These are phyloP conservation scores for Drosophila sproati DNA, from an alignment of 1,140 invertebrate genomes.

Conservation along the genomic window DNA sequence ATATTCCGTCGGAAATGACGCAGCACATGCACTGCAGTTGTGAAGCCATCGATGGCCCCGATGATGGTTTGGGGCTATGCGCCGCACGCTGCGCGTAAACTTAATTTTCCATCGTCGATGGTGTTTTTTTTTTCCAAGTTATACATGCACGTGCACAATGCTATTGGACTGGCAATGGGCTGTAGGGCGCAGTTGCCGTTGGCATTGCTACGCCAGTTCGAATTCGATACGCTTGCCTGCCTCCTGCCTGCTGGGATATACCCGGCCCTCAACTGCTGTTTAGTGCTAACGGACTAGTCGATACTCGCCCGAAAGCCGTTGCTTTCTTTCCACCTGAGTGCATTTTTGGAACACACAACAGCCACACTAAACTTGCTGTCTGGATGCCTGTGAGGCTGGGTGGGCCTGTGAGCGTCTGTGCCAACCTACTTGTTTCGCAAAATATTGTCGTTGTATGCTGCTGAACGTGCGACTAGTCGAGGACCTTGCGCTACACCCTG, in stretches of 20 bases:
- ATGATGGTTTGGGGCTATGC: conserved; percentile 1
- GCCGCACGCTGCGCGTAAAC: conserved; percentile 37
- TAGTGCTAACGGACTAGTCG: conserved; percentile 34
- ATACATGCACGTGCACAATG: conserved; percentile 50
- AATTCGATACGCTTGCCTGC: conserved; percentile 28
- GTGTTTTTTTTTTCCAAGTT: conserved; percentile 23
- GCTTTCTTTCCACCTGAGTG: conserved; percentile 59
- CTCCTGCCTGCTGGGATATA: neutral
- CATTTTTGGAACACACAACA: conserved; percentile 65
- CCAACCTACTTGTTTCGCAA: conserved; percentile 33
- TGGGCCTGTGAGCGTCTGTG: conserved; percentile 8
- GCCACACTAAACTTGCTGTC: conserved; percentile 43
- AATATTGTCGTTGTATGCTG: conserved; percentile 24
- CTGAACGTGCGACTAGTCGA: conserved; percentile 11
- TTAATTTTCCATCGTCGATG: conserved; percentile 61
- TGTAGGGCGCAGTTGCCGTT: conserved; percentile 12
- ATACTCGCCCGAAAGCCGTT: conserved; percentile 25
- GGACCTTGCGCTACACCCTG: neutral
- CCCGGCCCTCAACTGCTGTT: neutral
- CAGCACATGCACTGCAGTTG: conserved; percentile 34
- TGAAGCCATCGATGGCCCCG: neutral
- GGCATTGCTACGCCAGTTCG: neutral
- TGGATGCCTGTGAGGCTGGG: conserved; percentile 9
- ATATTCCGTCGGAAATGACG: conserved; percentile 33
- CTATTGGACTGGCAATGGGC: conserved; percentile 22